Evolutionary conservation across 1,140 invertebrate species (phyloP), one percentile per base, ranked within the genome.

Genomic region (Lineus longissimus): DNA sequence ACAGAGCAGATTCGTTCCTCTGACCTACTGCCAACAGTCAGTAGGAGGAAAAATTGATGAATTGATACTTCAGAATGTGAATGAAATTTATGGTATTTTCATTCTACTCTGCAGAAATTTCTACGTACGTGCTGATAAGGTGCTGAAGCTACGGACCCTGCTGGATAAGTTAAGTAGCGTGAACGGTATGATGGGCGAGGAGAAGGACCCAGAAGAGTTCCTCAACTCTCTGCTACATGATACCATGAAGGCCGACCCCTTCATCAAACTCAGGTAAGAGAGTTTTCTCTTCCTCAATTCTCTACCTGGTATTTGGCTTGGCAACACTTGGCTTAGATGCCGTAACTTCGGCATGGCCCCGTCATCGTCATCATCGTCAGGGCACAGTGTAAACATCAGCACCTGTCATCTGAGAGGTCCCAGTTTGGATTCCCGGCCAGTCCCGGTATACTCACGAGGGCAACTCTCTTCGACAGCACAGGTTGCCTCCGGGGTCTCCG

Each of bases 121-220:
- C 62, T 98, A 91, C 84, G 95, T 97, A 19, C 86, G 91, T 71
- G 94, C 94, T 11, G 91, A 96, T 83, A 87, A 92, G 70, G 93
- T 98, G n/a, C 94, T 98, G 93, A 92, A 94, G 80, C 84, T 98
- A 33, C 85, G 96, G 58, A 89, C 88, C 65, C 82, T 96, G 54
- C 84, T 98, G 33, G 93, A 96, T 76, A 88, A 90, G 74, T 83
- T 95, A 2, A 93, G 92, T 66, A 92, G 91, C 25, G 73, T 97
- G 22, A 90, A 90, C 59, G 95, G 93, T 0, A 86, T 95, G 67
- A 94, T 92, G 19, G 89, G 87, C 67, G 93, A 95, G 86, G 93
- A 95, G 77, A 91, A 95, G 90, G 94, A 98, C 86, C 94, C 95
- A 1, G 94, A 97, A 85, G 95, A 97, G 82, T 97, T 97, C 82